Conservation (phyloP, 2,888 invertebrate species). For the Yponomeuta malinellus region DNA sequence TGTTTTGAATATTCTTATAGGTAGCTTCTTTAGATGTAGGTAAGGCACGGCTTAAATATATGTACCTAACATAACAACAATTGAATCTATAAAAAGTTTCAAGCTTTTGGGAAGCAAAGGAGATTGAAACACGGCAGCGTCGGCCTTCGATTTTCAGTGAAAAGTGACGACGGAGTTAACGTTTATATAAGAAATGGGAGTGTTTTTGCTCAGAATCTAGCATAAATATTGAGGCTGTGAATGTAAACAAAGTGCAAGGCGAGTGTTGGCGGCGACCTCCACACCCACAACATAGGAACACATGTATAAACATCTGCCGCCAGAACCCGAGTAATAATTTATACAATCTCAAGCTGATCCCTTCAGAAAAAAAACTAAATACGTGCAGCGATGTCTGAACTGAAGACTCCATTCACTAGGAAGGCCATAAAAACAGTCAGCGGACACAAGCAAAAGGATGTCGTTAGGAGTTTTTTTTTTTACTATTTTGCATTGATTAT, state of each 20-base stretch:
- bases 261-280: constrained; percentile 53
- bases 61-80: no score
- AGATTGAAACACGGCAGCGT: neutral
- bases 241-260: constrained; percentile 28
- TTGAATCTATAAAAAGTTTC: no score
- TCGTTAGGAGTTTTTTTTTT: neutral
- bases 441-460: neutral
- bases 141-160: neutral
- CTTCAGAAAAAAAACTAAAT: neutral
- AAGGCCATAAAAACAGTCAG: neutral
- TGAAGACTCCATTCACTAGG: constrained; percentile 5
- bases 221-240: constrained; percentile 39
- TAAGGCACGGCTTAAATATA: no score
- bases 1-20: no score
- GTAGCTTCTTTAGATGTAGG: no score
- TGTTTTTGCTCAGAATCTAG: constrained; percentile 42
- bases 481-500: neutral
- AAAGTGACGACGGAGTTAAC: constrained; percentile 13
- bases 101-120: neutral
- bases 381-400: neutral
- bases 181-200: constrained; percentile 8
- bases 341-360: constrained; percentile 16
- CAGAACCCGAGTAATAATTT: constrained; percentile 39
- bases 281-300: constrained; percentile 58
- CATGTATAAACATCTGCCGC: constrained; percentile 51